A percentile compares a stretch with the other conserved stretches of the same genome.
These are phyloP conservation scores for Pampusana beccarii DNA, from an alignment of 2,113 vertebrate species.

Conservation along the genomic window DNA sequence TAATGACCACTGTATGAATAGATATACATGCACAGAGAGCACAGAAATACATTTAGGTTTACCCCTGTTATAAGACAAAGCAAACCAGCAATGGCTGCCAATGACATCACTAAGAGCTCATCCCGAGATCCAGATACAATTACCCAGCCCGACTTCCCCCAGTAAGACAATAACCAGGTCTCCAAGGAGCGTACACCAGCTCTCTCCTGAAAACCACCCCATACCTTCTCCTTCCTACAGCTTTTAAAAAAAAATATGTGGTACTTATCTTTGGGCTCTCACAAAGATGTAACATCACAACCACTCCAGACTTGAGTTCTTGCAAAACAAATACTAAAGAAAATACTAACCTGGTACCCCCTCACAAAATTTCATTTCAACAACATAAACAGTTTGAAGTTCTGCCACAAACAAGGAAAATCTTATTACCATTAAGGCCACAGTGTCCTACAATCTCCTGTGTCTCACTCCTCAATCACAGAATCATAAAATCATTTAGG, in stretches of 20 bases:
- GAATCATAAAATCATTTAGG: too few relatives aligned
- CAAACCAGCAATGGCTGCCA: background rate
- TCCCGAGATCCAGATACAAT: background rate
- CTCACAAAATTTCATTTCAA: background rate
- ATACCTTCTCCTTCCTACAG: too few relatives aligned
- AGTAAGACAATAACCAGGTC: background rate
- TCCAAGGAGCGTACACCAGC: background rate
- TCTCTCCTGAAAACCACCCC: too few relatives aligned
- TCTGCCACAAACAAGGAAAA: background rate
- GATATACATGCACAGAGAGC: background rate
- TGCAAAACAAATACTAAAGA: background rate
- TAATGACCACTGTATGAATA: background rate
- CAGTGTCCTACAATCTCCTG: background rate
- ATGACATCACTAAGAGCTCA: background rate
- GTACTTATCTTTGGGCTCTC: background rate
- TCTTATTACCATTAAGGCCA: background rate
- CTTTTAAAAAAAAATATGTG: accelerated
- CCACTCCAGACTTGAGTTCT: background rate
- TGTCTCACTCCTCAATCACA: background rate
- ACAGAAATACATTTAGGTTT: background rate
- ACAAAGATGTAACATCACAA: background rate
- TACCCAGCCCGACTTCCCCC: background rate
- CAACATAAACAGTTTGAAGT: background rate
- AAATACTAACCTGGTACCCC: background rate
- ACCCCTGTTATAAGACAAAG: background rate